Evolutionary conservation across 2,888 invertebrate genomes (phyloP), one percentile per base, ranked within the genome.

Genomic region (Cerceris ruficornis): DNA sequence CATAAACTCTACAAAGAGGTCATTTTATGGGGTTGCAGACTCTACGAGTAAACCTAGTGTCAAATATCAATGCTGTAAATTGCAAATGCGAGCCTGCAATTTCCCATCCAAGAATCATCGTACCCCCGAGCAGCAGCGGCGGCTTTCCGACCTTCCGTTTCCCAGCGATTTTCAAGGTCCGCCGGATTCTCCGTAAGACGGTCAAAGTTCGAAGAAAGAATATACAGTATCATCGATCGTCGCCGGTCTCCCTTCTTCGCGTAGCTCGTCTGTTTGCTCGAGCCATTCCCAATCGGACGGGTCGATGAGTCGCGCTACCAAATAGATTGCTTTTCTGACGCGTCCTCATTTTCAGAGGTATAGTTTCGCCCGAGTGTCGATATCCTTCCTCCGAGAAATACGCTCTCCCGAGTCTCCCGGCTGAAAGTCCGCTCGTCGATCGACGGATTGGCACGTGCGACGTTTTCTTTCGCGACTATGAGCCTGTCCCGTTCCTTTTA

Each of bases 91-190:
- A 28, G 28, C 4, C 28, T 28, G 2, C 4, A 28, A 28, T 28
- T 28, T 28, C 4, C 1, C 28, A 28, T 28, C 28, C 28, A 28
- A 28, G 28, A 28, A 46, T 46, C 1, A 11, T 11, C 11, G 52
- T 52, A 13, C 11, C 52, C 7, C 1, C 1, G 46, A 8, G 5
- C 46, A 2, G n/a, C 5, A 7, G 9, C n/a, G 1, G 7, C 52
- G 2, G 2, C 9, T 52, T 7, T 52, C 8, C 2, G 52, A n/a
- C 52, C n/a, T 52, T 14, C 8, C n/a, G 52, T 13, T 17, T 14
- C 62, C 49, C 8, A 39, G 28, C n/a, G 14, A 72, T 66, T 65
- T 52, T 41, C 70, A 64, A 70, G 70, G 58, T 58, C 43, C 17
- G 8, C n/a, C 17, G 61, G 42, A 28, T 50, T 28, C 6, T 43